Conservation (phyloP, 2,888 invertebrate species). For the Acrocera orbiculus region DNA sequence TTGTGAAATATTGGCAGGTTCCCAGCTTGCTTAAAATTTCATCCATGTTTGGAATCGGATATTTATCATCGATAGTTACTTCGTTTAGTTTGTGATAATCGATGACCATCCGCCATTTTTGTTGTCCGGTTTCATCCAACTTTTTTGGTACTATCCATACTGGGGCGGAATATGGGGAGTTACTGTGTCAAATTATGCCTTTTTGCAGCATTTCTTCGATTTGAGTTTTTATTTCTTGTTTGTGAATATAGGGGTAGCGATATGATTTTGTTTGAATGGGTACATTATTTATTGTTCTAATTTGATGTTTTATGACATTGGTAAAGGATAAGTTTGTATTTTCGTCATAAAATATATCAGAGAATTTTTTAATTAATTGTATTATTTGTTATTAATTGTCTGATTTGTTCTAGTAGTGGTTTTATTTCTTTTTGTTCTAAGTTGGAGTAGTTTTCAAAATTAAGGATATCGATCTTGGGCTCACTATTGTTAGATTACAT, state of each 20-base stretch:
- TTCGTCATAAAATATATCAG: not conserved
- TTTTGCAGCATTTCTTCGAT: constrained; percentile 11
- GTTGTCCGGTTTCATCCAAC: constrained; percentile 6
- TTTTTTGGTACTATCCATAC: constrained; percentile 13
- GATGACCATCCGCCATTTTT: constrained; percentile 12
- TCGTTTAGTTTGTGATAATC: constrained; percentile 12
- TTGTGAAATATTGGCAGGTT: constrained; percentile 8
- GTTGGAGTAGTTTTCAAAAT: not conserved
- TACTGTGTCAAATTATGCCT: constrained; percentile 13
- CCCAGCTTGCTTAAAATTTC: constrained; percentile 10
- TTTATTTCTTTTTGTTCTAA: not conserved
- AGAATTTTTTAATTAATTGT: constrained; percentile 1
- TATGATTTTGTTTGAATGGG: not conserved
- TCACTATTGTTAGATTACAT: not conserved
- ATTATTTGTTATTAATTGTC: not conserved
- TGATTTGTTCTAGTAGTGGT: not conserved
- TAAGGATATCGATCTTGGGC: not conserved
- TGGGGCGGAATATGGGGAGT: no score
- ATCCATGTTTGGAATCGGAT: constrained; percentile 11
- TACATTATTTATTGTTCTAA: constrained; percentile 2
- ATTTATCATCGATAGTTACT: constrained; percentile 11
- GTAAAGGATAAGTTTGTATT: constrained; percentile 1
- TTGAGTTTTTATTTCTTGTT: no score
- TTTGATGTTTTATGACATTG: constrained; percentile 2
- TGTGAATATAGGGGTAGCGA: not conserved